These are phyloP conservation scores for Psittacara wagleri DNA, from an alignment of 2,113 vertebrate species.

Conservation along the genomic window DNA sequence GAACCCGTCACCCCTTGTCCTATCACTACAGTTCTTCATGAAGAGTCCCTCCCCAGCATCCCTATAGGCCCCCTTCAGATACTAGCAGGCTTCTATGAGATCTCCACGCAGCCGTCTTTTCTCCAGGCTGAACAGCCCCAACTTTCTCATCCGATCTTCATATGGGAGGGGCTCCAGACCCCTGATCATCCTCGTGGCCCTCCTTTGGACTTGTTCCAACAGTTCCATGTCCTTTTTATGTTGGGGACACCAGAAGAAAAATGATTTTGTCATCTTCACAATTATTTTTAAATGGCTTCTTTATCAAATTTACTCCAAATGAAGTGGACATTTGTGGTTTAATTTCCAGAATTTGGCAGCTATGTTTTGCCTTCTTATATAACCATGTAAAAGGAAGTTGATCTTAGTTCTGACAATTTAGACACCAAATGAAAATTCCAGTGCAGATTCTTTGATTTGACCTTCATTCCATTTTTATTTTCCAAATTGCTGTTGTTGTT, in stretches of 20 bases:
- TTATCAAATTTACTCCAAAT: background rate
- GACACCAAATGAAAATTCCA: background rate
- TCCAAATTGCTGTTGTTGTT: background rate
- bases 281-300: background rate
- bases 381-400: background rate
- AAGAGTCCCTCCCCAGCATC: too few relatives aligned
- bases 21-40: too few relatives aligned
- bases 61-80: too few relatives aligned
- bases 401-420: background rate
- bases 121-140: too few relatives aligned
- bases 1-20: too few relatives aligned
- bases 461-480: background rate
- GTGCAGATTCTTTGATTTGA: background rate
- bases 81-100: too few relatives aligned
- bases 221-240: too few relatives aligned
- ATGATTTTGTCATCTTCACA: background rate
- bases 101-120: too few relatives aligned
- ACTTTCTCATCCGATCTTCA: too few relatives aligned
- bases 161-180: too few relatives aligned
- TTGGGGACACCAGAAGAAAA: background rate
- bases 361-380: background rate
- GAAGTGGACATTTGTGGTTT: background rate
- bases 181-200: too few relatives aligned
- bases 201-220: too few relatives aligned
- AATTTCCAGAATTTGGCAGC: background rate